Evolutionary conservation across 2,888 invertebrate genomes (phyloP).

Genomic region (Tenthredo notha): DNA sequence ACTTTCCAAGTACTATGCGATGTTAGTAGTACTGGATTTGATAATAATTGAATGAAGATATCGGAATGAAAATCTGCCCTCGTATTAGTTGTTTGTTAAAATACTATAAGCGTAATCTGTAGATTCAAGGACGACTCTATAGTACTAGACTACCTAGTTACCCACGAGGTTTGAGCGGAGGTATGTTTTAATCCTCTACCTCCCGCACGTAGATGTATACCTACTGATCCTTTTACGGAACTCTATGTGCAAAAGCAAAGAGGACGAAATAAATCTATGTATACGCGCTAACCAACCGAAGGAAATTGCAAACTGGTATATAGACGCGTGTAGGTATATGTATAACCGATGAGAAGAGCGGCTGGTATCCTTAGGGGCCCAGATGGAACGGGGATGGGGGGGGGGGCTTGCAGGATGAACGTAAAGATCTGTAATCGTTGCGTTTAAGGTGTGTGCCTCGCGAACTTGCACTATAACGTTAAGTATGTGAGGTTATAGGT

Average conservation of each 20-base stretch:
- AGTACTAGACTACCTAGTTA: background rate
- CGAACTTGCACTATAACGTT: constrained; percentile 46
- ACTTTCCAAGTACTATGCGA: no score
- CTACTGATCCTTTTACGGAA: constrained; percentile 49
- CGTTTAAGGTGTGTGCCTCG: constrained; percentile 53
- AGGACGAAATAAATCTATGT: constrained; percentile 42
- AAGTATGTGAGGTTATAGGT: constrained; percentile 48
- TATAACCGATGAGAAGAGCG: background rate
- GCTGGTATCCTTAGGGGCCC: constrained; percentile 28
- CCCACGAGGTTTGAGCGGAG: background rate
- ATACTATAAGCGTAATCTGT: background rate
- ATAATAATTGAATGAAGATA: constrained; percentile 21
- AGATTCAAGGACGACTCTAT: background rate
- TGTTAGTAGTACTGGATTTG: background rate
- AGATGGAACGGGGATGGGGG: background rate
- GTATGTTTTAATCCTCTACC: constrained; percentile 47
- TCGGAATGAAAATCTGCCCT: constrained; percentile 14
- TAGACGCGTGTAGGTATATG: background rate
- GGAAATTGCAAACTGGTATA: constrained; percentile 48
- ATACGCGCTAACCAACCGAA: background rate
- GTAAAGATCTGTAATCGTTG: constrained; percentile 53
- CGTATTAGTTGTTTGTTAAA: background rate
- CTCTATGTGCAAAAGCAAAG: constrained; percentile 28
- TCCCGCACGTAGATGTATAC: background rate
- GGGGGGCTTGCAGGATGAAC: constrained; percentile 8